A percentile compares a stretch with the other conserved stretches of the same genome.
Evolutionary conservation across 2,113 vertebrate genomes (phyloP).

Genomic region (Macroglossus sobrinus): DNA sequence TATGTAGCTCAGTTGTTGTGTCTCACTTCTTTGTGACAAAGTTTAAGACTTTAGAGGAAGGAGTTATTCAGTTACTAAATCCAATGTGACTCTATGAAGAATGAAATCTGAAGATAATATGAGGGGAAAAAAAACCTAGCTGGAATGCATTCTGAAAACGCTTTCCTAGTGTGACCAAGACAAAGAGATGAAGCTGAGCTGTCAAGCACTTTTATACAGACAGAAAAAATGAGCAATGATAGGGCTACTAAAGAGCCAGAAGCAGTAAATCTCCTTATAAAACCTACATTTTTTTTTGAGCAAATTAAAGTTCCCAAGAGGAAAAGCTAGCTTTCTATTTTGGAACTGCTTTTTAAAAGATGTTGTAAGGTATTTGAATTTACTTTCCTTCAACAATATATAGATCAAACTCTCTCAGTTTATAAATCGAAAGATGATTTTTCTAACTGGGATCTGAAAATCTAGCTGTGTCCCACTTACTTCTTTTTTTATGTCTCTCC

Average conservation of each 20-base stretch:
- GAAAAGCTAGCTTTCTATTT: slow-evolving; percentile 25
- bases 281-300: neutral
- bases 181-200: neutral
- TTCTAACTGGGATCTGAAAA: slow-evolving; percentile 29
- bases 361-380: slow-evolving; percentile 16
- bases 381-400: slow-evolving; percentile 55
- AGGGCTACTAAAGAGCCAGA: neutral
- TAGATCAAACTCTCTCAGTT: slow-evolving; percentile 32
- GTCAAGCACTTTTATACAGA: neutral
- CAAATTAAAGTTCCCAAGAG: slow-evolving; percentile 57
- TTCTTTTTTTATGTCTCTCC: neutral
- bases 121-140: neutral
- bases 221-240: neutral
- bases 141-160: neutral
- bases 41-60: slow-evolving; percentile 1
- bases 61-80: neutral
- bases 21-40: slow-evolving; percentile 14
- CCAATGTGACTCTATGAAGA: neutral
- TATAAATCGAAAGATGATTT: slow-evolving; percentile 24
- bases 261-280: slow-evolving; percentile 1
- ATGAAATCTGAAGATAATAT: neutral
- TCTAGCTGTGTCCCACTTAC: neutral
- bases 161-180: neutral
- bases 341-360: slow-evolving; percentile 34
- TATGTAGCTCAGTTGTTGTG: neutral